phyloP scores from a whole-genome alignment of 23 tunicate species.

The Clavelina lepadiformis region DNA sequence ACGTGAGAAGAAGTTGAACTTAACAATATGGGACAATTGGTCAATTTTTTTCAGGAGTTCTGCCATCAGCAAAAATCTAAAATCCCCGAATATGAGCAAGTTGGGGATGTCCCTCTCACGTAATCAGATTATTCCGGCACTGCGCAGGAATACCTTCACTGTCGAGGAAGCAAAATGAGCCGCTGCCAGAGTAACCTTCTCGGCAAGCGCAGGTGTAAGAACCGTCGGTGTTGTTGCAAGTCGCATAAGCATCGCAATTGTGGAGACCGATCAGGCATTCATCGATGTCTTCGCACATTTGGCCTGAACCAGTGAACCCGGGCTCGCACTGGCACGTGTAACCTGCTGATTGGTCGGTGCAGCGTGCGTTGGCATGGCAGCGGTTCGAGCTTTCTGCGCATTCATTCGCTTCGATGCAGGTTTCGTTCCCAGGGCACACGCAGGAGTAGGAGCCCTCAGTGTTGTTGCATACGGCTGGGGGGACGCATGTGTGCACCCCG shows the following conservation, averaged over 20 bases:
- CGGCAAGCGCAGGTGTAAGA: conserved; percentile 5
- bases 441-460: conserved; percentile 8
- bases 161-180: background rate
- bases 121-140: no score
- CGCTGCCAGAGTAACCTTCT: conserved; percentile 5
- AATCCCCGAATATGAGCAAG: no score
- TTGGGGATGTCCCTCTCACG: no score
- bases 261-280: conserved; percentile 5
- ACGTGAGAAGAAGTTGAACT: no score
- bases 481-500: background rate
- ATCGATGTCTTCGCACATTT: background rate
- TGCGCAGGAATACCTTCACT: no score
- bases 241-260: background rate
- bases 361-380: conserved; percentile 4
- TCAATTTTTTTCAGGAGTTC: no score
- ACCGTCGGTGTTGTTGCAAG: conserved; percentile 5
- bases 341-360: background rate
- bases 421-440: conserved; percentile 1
- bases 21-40: no score
- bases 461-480: conserved; percentile 4
- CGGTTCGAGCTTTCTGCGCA: background rate
- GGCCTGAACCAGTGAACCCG: conserved; percentile 7
- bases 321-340: conserved; percentile 1
- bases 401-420: background rate
- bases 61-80: no score